phyloP scores from a whole-genome alignment of 2,888 invertebrate species.

The Cantharis lateralis region DNA sequence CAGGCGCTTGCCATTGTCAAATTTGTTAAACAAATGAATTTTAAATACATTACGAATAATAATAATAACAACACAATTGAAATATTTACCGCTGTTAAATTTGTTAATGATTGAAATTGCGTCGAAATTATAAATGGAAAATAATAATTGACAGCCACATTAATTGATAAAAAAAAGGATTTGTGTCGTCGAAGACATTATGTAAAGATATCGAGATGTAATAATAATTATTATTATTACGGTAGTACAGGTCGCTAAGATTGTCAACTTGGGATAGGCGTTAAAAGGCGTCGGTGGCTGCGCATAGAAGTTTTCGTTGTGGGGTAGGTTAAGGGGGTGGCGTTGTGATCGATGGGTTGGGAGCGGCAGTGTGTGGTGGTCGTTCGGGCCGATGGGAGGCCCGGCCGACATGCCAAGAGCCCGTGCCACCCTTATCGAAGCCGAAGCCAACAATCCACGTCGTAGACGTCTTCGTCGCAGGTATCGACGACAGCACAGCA shows the following conservation, averaged over 20 bases:
- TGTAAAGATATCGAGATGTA: constrained; percentile 8
- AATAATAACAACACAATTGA: not conserved
- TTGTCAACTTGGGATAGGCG: constrained; percentile 25
- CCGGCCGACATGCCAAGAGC: constrained; percentile 46
- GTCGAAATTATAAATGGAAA: too few relatives aligned
- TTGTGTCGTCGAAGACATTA: not conserved
- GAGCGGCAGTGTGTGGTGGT: constrained; percentile 43
- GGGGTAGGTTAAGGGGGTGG: constrained; percentile 32
- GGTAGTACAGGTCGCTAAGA: constrained; percentile 17
- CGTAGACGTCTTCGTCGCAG: constrained; percentile 42
- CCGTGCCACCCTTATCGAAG: constrained; percentile 41
- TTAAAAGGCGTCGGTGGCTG: constrained; percentile 33
- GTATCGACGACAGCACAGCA: constrained; percentile 35
- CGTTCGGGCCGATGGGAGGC: constrained; percentile 47
- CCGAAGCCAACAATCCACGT: constrained; percentile 43
- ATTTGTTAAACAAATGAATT: not conserved
- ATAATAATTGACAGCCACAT: too few relatives aligned
- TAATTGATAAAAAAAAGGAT: not conserved
- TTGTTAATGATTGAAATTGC: not conserved
- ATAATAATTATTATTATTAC: not conserved
- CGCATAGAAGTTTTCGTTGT: constrained; percentile 28
- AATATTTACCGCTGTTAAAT: not conserved
- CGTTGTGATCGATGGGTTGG: constrained; percentile 36
- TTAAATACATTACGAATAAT: not conserved
- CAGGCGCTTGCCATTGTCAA: not conserved